Percentiles rank a stretch among this genome's conserved stretches.
Evolutionary conservation across 2,113 vertebrate species (phyloP).

Genomic region (Chaetorhynchus papuensis): DNA sequence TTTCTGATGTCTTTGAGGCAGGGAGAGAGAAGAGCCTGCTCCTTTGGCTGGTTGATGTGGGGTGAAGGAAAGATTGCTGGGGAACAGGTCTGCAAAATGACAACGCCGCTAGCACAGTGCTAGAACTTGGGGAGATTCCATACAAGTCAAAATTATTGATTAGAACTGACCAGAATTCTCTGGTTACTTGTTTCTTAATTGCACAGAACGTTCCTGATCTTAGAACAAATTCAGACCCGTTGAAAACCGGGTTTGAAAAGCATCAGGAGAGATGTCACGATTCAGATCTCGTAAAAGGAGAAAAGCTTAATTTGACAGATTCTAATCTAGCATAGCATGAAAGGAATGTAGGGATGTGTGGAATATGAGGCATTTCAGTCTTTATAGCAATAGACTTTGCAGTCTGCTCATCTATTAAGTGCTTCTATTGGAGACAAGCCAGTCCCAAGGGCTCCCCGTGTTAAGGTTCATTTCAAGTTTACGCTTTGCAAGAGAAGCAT

Average conservation of each 20-base stretch:
- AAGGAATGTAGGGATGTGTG: neutral
- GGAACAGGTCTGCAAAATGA: rapidly evolving
- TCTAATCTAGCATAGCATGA: neutral
- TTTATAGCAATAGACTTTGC: neutral
- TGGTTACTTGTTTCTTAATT: neutral
- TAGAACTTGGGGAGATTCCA: rapidly evolving
- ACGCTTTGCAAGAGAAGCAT: rapidly evolving
- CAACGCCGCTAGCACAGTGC: rapidly evolving
- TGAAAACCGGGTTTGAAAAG: neutral
- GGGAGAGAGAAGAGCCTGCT: neutral
- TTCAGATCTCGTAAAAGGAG: neutral
- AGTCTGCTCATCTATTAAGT: neutral
- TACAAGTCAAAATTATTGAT: rapidly evolving
- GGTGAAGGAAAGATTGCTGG: neutral
- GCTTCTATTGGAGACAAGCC: neutral
- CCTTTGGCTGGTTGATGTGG: rapidly evolving
- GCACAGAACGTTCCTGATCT: neutral
- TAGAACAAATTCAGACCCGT: neutral
- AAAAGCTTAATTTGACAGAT: neutral
- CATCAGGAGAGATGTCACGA: neutral
- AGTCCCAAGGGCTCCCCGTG: neutral
- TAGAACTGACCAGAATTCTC: neutral
- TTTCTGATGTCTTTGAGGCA: rapidly evolving
- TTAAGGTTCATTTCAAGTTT: neutral
- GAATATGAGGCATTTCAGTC: neutral